Base-by-base conservation (phyloP, 92 coral and sea anemone species). In the Phenganax stokvisi region DNA sequence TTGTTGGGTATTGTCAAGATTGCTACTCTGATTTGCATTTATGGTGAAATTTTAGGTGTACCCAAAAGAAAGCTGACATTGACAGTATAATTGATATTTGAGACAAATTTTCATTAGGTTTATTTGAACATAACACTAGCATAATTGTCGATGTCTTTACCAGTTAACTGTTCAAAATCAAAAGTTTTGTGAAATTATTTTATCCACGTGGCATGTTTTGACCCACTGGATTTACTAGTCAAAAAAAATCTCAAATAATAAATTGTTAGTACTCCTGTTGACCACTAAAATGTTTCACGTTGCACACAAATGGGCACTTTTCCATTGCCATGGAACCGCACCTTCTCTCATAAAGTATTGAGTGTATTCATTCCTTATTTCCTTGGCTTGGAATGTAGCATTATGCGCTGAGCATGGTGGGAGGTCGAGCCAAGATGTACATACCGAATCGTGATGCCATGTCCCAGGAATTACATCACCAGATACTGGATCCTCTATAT, bases 371-470 rank as follows among this genome's bases (percentile, higher is more conserved):
- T 56, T 81, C 53, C 81, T 81, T 16, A 71, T 81, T 27, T 70
- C 80, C 81, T 81, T 81, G 85, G 85, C 85, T 47, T 52, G 62
- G 68, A 64, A 75, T 68, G 85, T 81, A 79, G 76, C 68, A 64
- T 70, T 73, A 64, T 59, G 63, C 57, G 79, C 85, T 82, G 85
- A 69, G 37, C 58, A 62, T 44, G 87, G 59, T 12, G 65, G 65
- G 15, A 59, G 65, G 25, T 59, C 65, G 25, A 59, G 65, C 65
- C 65, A 59, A 59, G 65, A 59, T 13, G 15, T 59, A 20, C 16
- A 59, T 59, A 0, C 3, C 7, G 25, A 12, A 59, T 59, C 65
- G 7, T 59, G 7, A 20, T 59, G 65, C 65, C 65, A 59, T 59
- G 65, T 59, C 25, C 65, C 74, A 69, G 74, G 74, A 16, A 31